These are phyloP conservation scores for Anthophora plumipes DNA, from an alignment of 2,888 invertebrate species.

Conservation along the genomic window DNA sequence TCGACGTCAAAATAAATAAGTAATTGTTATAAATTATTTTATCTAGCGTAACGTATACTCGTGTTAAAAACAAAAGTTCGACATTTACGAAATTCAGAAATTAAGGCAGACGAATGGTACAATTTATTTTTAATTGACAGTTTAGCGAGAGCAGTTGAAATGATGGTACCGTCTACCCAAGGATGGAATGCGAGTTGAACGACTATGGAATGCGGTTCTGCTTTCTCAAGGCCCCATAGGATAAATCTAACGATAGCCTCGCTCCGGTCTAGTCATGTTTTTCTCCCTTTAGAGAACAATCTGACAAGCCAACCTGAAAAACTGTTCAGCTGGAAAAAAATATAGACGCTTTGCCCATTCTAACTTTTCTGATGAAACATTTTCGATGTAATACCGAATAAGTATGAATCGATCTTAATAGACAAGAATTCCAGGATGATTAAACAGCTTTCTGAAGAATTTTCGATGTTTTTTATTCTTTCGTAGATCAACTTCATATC, in stretches of 20 bases:
- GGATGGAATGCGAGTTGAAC: slow-evolving; percentile 61
- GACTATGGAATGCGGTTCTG: slow-evolving; percentile 65
- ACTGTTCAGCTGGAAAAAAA: slow-evolving; percentile 9
- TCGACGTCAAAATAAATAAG: too few relatives aligned
- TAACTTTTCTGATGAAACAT: background rate
- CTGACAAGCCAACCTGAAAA: background rate
- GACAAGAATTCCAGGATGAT: background rate
- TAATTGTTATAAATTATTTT: too few relatives aligned
- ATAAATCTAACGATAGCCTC: slow-evolving; percentile 57
- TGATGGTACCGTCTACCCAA: slow-evolving; percentile 31
- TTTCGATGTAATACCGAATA: background rate
- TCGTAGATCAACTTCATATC: too few relatives aligned
- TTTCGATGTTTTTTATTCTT: too few relatives aligned
- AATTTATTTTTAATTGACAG: slow-evolving; percentile 8
- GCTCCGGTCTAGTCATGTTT: slow-evolving; percentile 38
- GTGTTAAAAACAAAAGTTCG: background rate
- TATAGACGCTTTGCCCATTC: background rate
- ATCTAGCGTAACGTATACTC: too few relatives aligned
- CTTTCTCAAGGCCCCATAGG: slow-evolving; percentile 63
- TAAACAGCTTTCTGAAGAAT: background rate
- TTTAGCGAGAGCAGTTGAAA: slow-evolving; percentile 2
- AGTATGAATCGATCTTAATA: background rate
- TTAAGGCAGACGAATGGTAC: background rate
- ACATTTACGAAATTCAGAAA: background rate
- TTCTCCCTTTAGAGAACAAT: slow-evolving; percentile 7